These are phyloP conservation scores for Lordiphosa andalusiaca DNA, from an alignment of 2,888 invertebrate species.

Conservation along the genomic window DNA sequence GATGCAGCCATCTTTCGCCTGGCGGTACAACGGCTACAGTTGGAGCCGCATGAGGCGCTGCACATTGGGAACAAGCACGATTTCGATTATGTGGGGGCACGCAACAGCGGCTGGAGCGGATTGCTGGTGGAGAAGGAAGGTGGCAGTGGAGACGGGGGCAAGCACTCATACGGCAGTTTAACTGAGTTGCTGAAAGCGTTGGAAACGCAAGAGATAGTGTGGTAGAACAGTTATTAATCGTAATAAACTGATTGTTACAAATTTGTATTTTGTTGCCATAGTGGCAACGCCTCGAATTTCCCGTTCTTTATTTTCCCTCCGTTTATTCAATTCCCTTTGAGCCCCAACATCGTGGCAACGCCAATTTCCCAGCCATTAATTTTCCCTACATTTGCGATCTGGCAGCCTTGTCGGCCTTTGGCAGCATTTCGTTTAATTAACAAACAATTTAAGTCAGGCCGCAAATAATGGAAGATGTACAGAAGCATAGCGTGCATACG, in stretches of 20 bases:
- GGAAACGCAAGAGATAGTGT: conserved; percentile 54
- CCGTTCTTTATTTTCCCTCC: too few species aligned
- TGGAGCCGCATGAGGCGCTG: conserved; percentile 84
- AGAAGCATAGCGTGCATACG: conserved; percentile 97
- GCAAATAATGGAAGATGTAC: conserved; percentile 89
- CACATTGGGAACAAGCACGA: conserved; percentile 91
- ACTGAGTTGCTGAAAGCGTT: conserved; percentile 58
- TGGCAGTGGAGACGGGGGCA: background rate
- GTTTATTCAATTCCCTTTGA: too few species aligned
- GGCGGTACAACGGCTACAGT: conserved; percentile 82
- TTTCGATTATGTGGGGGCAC: conserved; percentile 90
- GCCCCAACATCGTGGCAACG: too few species aligned
- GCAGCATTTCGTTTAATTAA: too few species aligned
- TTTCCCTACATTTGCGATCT: too few species aligned
- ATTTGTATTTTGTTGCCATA: too few species aligned
- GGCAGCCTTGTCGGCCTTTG: too few species aligned
- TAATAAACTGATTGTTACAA: too few species aligned
- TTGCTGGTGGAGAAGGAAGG: conserved; percentile 50
- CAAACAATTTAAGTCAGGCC: conserved; percentile 2
- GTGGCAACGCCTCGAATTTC: too few species aligned
- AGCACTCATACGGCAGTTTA: conserved; percentile 58
- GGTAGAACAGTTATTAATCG: too few species aligned
- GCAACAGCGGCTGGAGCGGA: conserved; percentile 81
- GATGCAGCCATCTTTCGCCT: conserved; percentile 69
- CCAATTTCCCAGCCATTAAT: too few species aligned